A percentile compares a stretch with the other conserved stretches of the same genome.
phyloP scores from a whole-genome alignment of 2,797 vertebrate species.

The Margarornis squamiger region DNA sequence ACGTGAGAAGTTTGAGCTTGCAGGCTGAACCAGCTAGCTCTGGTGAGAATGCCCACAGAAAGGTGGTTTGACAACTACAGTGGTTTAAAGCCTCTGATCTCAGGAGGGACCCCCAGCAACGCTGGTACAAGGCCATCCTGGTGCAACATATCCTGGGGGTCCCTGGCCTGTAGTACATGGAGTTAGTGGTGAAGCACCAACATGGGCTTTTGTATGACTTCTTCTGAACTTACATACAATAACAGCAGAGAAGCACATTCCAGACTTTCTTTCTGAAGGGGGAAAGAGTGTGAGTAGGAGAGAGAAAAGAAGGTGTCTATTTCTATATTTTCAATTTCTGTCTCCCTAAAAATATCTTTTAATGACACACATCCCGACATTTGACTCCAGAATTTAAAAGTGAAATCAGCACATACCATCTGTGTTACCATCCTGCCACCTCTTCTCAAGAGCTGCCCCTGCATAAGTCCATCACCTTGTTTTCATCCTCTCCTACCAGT shows the following conservation, averaged over 20 bases:
- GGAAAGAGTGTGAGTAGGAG: not conserved
- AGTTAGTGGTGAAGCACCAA: not conserved
- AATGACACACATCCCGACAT: not conserved
- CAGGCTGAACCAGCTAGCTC: not conserved
- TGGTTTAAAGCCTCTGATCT: not conserved
- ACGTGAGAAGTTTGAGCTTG: not conserved
- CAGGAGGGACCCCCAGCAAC: not conserved
- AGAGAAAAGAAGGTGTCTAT: not conserved
- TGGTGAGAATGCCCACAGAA: accelerated
- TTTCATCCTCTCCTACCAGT: not conserved
- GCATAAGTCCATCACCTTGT: not conserved
- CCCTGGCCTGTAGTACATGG: not conserved
- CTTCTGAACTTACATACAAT: not conserved
- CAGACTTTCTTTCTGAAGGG: not conserved
- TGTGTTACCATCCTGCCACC: not conserved
- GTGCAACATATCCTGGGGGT: no score
- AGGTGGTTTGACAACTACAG: accelerated
- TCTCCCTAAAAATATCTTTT: not conserved
- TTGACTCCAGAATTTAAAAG: not conserved
- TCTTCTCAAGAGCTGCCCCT: not conserved
- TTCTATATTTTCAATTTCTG: not conserved
- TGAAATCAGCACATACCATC: accelerated
- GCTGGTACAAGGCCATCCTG: not conserved
- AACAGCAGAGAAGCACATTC: not conserved
- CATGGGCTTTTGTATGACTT: not conserved